Conservation (phyloP, 2,797 vertebrate species). For the Glyptemys insculpta region DNA sequence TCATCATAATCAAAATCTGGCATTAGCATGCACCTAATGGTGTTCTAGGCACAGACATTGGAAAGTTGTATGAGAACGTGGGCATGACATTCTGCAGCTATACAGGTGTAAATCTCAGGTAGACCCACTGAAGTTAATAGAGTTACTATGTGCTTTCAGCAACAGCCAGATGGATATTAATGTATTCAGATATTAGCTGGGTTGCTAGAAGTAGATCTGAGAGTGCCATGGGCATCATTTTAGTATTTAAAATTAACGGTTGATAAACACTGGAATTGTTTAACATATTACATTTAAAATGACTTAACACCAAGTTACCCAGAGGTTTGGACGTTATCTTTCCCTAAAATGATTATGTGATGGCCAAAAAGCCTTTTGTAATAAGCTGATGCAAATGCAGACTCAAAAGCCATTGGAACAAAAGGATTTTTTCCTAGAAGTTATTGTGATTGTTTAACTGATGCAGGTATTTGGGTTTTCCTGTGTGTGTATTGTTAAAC, state of each 20-base stretch:
- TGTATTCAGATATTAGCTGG: background rate
- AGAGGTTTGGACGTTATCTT: background rate
- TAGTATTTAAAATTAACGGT: background rate
- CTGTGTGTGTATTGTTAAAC: background rate
- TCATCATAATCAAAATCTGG: too few species aligned
- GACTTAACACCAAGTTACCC: background rate
- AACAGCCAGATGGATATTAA: accelerated
- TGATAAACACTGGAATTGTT: background rate
- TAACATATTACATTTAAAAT: background rate
- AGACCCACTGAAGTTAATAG: background rate
- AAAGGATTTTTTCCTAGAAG: background rate
- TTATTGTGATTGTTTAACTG: background rate
- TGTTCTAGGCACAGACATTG: background rate
- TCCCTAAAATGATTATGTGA: background rate
- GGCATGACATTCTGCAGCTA: slow-evolving; percentile 15
- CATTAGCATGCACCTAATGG: background rate
- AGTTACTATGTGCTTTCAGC: background rate
- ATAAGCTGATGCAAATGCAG: background rate
- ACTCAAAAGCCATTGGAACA: background rate
- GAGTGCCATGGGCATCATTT: background rate
- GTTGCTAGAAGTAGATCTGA: background rate
- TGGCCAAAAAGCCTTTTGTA: background rate
- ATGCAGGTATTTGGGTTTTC: background rate
- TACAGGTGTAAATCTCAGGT: background rate
- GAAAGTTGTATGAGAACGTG: slow-evolving; percentile 19